These are phyloP conservation scores for Platycnemis pennipes DNA, from an alignment of 2,888 invertebrate species.

Conservation along the genomic window DNA sequence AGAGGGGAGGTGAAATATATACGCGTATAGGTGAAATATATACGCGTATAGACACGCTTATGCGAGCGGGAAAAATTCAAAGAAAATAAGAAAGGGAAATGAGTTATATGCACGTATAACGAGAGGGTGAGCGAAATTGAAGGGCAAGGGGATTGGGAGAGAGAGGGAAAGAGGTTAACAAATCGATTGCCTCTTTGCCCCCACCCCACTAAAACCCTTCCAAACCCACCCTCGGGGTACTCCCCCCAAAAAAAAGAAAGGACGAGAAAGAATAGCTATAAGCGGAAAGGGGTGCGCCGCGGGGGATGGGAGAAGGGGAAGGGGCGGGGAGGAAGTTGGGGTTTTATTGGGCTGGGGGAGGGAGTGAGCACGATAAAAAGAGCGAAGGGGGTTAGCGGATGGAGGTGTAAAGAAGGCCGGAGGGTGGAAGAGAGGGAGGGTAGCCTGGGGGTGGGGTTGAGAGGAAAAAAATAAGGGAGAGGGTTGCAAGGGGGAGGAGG, in stretches of 20 bases:
- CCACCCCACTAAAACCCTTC: background rate
- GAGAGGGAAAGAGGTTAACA: constrained; percentile 48
- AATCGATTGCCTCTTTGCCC: constrained; percentile 42
- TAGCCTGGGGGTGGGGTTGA: background rate
- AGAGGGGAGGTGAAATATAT: background rate
- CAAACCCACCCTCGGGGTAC: constrained; percentile 1
- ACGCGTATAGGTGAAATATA: background rate
- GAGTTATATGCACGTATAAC: background rate
- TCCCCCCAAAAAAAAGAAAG: constrained; percentile 21
- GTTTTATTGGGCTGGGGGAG: background rate
- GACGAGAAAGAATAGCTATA: constrained; percentile 34
- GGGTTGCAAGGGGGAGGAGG: background rate
- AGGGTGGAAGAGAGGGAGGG: background rate
- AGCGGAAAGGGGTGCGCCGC: background rate
- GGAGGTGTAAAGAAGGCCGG: background rate
- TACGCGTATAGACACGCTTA: too few relatives aligned
- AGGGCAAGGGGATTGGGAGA: constrained; percentile 70
- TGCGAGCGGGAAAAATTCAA: background rate
- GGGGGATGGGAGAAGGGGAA: background rate
- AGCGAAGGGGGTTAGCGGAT: background rate
- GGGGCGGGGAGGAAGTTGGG: constrained; percentile 15
- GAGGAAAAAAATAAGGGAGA: background rate
- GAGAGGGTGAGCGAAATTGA: constrained; percentile 73
- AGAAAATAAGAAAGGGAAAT: background rate
- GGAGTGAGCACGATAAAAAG: background rate